Conservation (phyloP, 2,113 vertebrate species). For the Bubo scandiacus region DNA sequence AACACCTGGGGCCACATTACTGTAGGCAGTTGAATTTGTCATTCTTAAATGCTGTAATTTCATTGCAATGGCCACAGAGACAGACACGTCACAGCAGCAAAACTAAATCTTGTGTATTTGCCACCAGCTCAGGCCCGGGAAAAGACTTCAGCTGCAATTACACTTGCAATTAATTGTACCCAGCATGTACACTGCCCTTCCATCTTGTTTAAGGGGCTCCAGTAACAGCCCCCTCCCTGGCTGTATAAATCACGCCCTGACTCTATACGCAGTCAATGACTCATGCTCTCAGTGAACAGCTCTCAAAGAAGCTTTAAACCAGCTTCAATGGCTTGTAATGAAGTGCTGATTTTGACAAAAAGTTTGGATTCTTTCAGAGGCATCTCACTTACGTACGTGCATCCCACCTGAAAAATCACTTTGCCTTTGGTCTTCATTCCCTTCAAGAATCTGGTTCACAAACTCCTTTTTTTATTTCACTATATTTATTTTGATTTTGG, state of each 20-base stretch:
- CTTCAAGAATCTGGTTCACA: background rate
- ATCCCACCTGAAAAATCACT: background rate
- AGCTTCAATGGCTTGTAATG: background rate
- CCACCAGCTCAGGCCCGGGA: background rate
- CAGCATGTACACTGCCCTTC: background rate
- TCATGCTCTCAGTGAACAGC: background rate
- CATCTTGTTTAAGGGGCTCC: background rate
- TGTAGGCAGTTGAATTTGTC: background rate
- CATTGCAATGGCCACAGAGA: background rate
- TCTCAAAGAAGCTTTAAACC: background rate
- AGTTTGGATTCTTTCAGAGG: background rate
- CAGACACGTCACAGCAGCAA: background rate
- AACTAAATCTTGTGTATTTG: background rate
- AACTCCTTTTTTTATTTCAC: background rate
- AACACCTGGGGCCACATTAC: fast-evolving
- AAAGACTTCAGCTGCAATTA: background rate
- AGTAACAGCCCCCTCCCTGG: background rate
- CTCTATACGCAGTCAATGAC: background rate
- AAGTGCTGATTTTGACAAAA: background rate
- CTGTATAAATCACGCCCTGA: background rate
- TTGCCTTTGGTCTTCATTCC: background rate
- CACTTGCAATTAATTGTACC: background rate
- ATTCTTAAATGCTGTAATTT: background rate
- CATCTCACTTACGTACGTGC: background rate
- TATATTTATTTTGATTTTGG: background rate